These are phyloP conservation scores for Cantharis rufa DNA, from an alignment of 2,888 invertebrate species.

Conservation along the genomic window DNA sequence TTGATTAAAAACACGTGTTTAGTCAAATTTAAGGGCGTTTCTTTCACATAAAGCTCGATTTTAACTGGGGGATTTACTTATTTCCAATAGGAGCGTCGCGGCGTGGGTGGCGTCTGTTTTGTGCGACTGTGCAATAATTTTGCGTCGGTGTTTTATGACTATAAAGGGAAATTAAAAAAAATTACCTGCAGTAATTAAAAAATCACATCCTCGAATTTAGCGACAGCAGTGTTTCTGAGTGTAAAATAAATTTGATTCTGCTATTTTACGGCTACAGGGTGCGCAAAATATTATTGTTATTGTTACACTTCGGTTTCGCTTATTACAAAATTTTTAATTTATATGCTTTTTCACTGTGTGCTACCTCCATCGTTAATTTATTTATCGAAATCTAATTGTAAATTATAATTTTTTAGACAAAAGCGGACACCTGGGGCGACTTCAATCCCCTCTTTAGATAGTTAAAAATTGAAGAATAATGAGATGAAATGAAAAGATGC, in stretches of 20 bases:
- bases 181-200: slow-evolving; percentile 13
- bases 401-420: neutral
- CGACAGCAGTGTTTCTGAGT: neutral
- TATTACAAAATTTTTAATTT: neutral
- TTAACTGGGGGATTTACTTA: slow-evolving; percentile 33
- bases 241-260: neutral
- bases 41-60: slow-evolving; percentile 26
- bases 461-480: neutral
- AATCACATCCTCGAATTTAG: neutral
- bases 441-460: neutral
- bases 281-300: neutral
- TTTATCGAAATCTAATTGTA: neutral
- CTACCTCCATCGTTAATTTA: neutral
- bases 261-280: neutral
- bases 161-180: slow-evolving; percentile 18
- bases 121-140: slow-evolving; percentile 25
- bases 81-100: slow-evolving; percentile 39
- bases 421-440: neutral
- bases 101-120: slow-evolving; percentile 17
- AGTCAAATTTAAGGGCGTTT: slow-evolving; percentile 33
- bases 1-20: neutral
- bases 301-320: neutral
- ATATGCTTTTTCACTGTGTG: neutral
- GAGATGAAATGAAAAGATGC: slow-evolving; percentile 23
- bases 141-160: slow-evolving; percentile 22